Conservation (phyloP, 2,888 invertebrate genomes). For the Ectropis crepuscularia region DNA sequence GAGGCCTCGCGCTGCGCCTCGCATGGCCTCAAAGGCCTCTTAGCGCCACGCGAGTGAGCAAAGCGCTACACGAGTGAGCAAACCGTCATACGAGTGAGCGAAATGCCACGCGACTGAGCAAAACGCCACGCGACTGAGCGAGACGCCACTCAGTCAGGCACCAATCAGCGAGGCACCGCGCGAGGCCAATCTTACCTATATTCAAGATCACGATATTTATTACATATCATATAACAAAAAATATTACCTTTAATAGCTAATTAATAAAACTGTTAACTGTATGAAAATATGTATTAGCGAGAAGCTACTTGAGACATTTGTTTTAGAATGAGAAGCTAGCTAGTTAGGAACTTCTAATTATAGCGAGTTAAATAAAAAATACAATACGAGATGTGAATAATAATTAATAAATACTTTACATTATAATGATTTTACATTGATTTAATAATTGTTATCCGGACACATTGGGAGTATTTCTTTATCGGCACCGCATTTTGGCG, state of each 20-base stretch:
- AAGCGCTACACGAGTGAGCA: too few relatives aligned
- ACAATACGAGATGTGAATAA: constrained; percentile 69
- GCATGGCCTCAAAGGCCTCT: too few relatives aligned
- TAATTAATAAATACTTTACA: constrained; percentile 81
- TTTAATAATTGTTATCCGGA: constrained; percentile 56
- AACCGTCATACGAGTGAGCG: too few relatives aligned
- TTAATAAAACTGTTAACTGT: constrained; percentile 59
- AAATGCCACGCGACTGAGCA: too few relatives aligned
- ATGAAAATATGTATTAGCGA: constrained; percentile 58
- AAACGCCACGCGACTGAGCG: too few relatives aligned
- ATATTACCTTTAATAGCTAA: constrained; percentile 46
- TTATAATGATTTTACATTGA: constrained; percentile 67
- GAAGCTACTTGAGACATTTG: constrained; percentile 61
- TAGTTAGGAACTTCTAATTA: constrained; percentile 84
- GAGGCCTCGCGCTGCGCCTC: constrained; percentile 4
- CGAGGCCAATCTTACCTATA: constrained; percentile 44
- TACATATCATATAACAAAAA: constrained; percentile 58
- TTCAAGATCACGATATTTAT: constrained; percentile 62
- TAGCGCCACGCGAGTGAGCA: too few relatives aligned
- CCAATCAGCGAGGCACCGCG: constrained; percentile 26
- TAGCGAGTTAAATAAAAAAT: constrained; percentile 77
- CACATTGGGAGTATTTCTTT: constrained; percentile 76
- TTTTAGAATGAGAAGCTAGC: constrained; percentile 77
- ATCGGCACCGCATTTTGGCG: constrained; percentile 47
- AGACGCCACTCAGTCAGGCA: too few relatives aligned